phyloP scores from a whole-genome alignment of 2,113 vertebrate species.

The Phalacrocorax pelagicus region DNA sequence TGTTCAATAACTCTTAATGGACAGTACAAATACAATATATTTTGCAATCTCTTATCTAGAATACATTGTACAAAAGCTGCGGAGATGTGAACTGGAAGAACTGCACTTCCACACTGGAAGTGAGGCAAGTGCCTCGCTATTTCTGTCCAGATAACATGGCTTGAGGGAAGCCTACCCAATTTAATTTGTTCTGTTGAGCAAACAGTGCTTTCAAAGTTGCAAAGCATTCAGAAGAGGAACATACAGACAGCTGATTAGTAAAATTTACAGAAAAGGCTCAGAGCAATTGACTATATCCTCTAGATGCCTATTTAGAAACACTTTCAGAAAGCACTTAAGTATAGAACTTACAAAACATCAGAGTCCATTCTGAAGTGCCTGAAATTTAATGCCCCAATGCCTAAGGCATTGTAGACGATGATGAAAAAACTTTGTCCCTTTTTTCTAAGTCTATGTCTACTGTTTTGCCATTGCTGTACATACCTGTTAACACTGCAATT shows the following conservation, averaged over 20 bases:
- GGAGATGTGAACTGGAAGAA: not conserved
- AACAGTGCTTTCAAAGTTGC: not conserved
- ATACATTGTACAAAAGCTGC: not conserved
- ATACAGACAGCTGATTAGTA: not conserved
- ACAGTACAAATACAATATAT: not conserved
- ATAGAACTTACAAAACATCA: not conserved
- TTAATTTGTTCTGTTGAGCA: not conserved
- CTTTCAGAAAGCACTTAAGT: not conserved
- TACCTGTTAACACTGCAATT: not conserved
- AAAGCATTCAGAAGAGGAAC: not conserved
- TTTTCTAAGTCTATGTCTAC: not conserved
- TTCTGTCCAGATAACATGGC: not conserved
- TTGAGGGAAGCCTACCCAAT: not conserved
- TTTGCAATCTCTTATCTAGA: conserved; percentile 15
- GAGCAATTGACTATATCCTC: not conserved
- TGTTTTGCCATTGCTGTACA: not conserved
- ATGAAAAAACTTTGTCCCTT: not conserved
- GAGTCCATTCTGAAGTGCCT: not conserved
- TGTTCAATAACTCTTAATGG: not conserved
- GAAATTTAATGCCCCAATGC: not conserved
- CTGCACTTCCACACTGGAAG: not conserved
- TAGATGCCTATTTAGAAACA: not conserved
- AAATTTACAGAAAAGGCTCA: not conserved
- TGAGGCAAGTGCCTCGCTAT: not conserved
- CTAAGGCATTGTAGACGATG: not conserved